A percentile compares a stretch with the other conserved stretches of the same genome.
phyloP scores from a whole-genome alignment of 2,797 vertebrate species.

The Hirundo rustica region DNA sequence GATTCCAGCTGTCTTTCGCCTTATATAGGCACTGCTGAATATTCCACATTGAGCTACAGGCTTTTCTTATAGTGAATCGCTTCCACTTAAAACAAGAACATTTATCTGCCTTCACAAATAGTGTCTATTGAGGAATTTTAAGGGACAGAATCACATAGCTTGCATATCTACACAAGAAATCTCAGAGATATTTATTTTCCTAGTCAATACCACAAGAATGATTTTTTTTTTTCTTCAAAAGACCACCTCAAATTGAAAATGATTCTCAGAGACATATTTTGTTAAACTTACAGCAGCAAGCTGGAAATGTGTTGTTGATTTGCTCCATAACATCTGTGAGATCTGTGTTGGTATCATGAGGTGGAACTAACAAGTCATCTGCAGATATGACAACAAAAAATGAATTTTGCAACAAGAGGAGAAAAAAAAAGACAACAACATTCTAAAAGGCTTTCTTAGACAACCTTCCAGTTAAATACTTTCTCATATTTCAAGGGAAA shows the following conservation, averaged over 20 bases:
- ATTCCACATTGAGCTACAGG: not conserved
- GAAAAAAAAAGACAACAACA: not conserved
- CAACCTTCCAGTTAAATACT: not conserved
- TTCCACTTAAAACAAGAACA: not conserved
- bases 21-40: not conserved
- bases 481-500: not conserved
- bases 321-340: conserved; percentile 96
- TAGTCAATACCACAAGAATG: not conserved
- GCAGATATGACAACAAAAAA: conserved; percentile 27
- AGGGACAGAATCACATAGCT: not conserved
- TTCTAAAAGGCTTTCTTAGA: not conserved
- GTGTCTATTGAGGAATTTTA: not conserved
- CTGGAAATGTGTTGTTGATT: conserved; percentile 94
- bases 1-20: not conserved
- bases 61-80: not conserved
- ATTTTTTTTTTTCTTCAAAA: conserved; percentile 21
- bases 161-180: not conserved
- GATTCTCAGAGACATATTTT: not conserved
- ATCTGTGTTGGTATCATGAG: conserved; percentile 88
- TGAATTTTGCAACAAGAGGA: not conserved
- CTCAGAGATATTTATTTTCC: conserved; percentile 1
- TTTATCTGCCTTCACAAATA: not conserved
- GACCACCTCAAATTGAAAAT: not conserved
- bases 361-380: conserved; percentile 87
- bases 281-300: conserved; percentile 89